Base-by-base conservation (phyloP, 2,797 vertebrate species). In the Brachyalestes nurse region DNA sequence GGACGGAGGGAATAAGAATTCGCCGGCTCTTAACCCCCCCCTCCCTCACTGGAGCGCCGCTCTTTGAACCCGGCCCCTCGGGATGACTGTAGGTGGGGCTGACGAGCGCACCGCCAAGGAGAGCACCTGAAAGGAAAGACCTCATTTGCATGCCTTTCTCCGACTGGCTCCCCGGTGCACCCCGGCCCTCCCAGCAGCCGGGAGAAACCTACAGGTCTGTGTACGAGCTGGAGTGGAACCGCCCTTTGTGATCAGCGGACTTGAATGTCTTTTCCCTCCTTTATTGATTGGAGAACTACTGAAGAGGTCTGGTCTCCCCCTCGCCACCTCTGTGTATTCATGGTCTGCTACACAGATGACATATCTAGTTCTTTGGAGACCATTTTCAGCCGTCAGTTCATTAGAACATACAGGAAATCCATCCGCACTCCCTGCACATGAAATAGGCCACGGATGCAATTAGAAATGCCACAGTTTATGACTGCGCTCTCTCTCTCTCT, bases 1-100 rank as follows among this genome's bases (percentile, higher is more conserved):
- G 87, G 64, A 40, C 28, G 72, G 80, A 25, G 84, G 85, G 91
- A 91, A 88, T 91, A 92, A 93, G 90, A 92, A 89, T 90, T 88
- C 87, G 86, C 84, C 88, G 60, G 42, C 85, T 85, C 87, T 84
- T 28, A 28, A 28, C 3, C 28, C 28, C 28, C 28, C 34, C 34
- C 34, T 4, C 2, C 34, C 34, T 28, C 65, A 61, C 34, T 84
- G 75, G 60, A 69, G 70, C 14, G 6, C 58, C 75, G 57, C 40
- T 85, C 89, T 93, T 89, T 92, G 80, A 93, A 88, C 88, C 86
- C 79, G 14, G 55, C 78, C 79, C 72, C 75, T 75, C 73, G 81
- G 85, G 88, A 87, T 72, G 19, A 82, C 86, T 87, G 7, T 81
- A 87, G 86, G 87, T 85, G 84, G 14, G 88, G 85, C 85, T 74